Evolutionary conservation across 1,140 invertebrate genomes (phyloP), one percentile per base, ranked within the genome.

Genomic region (Pseudachorutes palmiensis): DNA sequence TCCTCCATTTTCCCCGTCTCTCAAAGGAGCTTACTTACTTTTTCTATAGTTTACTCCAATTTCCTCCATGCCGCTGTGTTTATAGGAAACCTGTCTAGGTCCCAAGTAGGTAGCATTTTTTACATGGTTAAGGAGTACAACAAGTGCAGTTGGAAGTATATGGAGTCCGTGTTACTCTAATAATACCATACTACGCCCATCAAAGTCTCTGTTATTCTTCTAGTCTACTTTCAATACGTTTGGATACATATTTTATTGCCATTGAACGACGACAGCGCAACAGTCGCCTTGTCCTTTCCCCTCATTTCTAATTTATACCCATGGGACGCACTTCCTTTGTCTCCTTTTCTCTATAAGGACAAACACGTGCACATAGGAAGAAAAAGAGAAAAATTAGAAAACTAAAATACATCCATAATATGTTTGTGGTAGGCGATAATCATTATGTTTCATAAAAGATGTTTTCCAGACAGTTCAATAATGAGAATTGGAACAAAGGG

Each of bases 221-320:
- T 41, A 41, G 5, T 41, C 36, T 41, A 41, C 36, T 41, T 19
- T 19, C 5, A 19, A 5, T 41, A 5, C 5, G 36, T 9, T 41
- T 5, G 36, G 19, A 41, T 41, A 41, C 36, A 41, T 41, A 41
- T 41, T 41, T 41, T 5, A 41, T 41, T 9, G 36, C 19, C n/a
- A n/a, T n/a, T n/a, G n/a, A n/a, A n/a, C n/a, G n/a, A n/a, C 36
- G 5, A 19, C 36, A 41, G 36, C 36, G 19, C 36, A n/a, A 41
- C 36, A 41, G 36, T 41, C 36, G 36, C 36, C 36, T 41, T 41
- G 5, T 49, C 48, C 36, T 66, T 59, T 59, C 51, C 64, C 5
- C 55, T 66, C 45, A 30, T 65, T 65, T 65, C 58, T 65, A 65
- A 65, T 65, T 65, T 65, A 65, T 65, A 65, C 64, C 33, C 36